Percentiles rank a stretch among this genome's conserved stretches.
phyloP scores from a whole-genome alignment of 2,797 vertebrate species.

The Paguma larvata region DNA sequence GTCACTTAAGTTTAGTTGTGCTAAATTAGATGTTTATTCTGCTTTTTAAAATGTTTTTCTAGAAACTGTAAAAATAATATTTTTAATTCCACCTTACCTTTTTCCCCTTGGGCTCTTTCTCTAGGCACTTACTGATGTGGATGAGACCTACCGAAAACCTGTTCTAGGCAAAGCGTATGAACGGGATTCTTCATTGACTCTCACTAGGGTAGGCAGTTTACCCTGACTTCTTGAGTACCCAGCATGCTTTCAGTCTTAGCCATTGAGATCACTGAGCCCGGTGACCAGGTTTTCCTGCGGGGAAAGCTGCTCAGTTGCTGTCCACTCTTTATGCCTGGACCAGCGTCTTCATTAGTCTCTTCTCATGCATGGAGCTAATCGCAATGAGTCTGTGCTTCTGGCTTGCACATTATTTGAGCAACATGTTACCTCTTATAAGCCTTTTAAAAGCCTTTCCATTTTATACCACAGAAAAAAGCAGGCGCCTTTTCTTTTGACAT shows the following conservation, averaged over 20 bases:
- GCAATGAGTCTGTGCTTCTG: neutral
- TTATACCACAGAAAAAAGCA: neutral
- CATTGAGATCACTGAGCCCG: neutral
- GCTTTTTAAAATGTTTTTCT: neutral
- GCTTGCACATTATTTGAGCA: neutral
- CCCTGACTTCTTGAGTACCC: neutral
- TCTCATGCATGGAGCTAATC: neutral
- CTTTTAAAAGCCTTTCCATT: neutral
- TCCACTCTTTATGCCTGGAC: conserved; percentile 2
- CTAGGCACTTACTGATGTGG: conserved; percentile 98
- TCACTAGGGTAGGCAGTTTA: conserved; percentile 91
- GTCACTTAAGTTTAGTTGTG: neutral
- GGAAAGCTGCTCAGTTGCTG: conserved; percentile 50
- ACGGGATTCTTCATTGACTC: conserved; percentile 95
- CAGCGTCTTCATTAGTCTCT: neutral
- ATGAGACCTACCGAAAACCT: conserved; percentile 98
- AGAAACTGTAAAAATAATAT: conserved; percentile 19
- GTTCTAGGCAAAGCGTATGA: conserved; percentile 95
- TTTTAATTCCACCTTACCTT: conserved; percentile 20
- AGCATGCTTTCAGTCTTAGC: neutral
- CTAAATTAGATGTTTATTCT: neutral
- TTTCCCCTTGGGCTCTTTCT: conserved; percentile 49
- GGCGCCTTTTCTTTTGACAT: conserved; percentile 32
- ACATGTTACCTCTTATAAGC: neutral
- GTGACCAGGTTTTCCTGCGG: neutral